Base-by-base conservation (phyloP, 2,797 vertebrate genomes). In the Bufotes viridis region DNA sequence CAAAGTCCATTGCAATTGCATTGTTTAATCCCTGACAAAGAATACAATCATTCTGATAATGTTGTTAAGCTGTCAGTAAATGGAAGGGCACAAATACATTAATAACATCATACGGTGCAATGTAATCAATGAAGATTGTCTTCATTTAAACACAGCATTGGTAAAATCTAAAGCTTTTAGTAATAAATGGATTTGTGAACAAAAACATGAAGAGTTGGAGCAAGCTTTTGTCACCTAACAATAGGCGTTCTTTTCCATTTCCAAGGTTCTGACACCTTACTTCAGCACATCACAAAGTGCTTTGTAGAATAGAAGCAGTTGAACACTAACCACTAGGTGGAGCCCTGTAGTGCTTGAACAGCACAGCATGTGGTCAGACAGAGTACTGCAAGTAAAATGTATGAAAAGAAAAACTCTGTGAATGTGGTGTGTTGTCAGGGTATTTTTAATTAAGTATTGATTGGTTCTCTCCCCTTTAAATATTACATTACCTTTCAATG, bases 1-100 rank as follows among this genome's bases (percentile, higher is more conserved):
- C 98, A 91, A 99, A 99, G 93, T 99, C 98, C 92, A 99, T 95
- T 91, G 97, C 97, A 93, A 99, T 97, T 92, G 98, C 97, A 94
- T 98, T 99, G 95, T 98, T 98, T 89, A 99, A 95, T 49, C 97
- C 98, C 98, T 99, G 94, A 91, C 92, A 93, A 91, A 85, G 84
- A 81, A 84, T 90, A 90, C 80, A 87, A 79, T 51, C 22, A 88
- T 74, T 85, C 42, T 63, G 34, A 84, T 76, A 82, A 78, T 82
- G 86, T 76, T 87, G 70, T 88, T 78, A 79, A 84, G 51, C 82
- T 80, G 55, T 34, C 55, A 57, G 79, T 80, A 61, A 58, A 70
- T 79, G 61, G 55, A 70, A 81, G 65, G 85, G 78, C 53, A 87
- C 65, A 87, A 26, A 82, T 57, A 78, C 82, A 81, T 82, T 72